Conservation (phyloP, 2,888 invertebrate species). For the Euplexia lucipara region DNA sequence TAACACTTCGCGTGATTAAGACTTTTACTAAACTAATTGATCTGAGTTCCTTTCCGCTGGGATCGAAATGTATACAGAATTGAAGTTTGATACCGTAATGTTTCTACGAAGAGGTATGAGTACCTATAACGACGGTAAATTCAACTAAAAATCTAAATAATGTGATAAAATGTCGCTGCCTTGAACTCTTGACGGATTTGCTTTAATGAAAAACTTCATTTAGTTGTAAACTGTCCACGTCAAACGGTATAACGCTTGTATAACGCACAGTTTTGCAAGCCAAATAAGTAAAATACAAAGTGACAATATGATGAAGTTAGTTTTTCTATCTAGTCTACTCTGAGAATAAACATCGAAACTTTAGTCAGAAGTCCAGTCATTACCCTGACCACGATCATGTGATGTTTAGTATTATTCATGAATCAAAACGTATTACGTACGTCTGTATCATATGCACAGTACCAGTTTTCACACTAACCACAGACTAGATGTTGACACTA, state of each 20-base stretch:
- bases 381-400: no score
- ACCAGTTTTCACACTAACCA: not conserved
- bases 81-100: not conserved
- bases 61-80: not conserved
- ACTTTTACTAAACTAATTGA: not conserved
- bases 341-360: no score
- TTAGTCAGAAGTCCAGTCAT: no score
- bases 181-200: no score
- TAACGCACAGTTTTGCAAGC: no score
- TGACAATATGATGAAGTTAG: no score
- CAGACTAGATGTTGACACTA: not conserved
- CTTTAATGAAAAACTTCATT: not conserved
- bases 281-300: no score
- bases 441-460: conserved; percentile 4
- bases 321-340: no score
- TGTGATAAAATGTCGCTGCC: not conserved
- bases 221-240: no score
- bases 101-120: not conserved
- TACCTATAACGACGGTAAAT: not conserved
- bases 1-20: not conserved
- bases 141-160: conserved; percentile 3
- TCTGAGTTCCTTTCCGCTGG: not conserved
- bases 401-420: not conserved
- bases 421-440: not conserved
- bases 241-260: no score